Percentiles rank a stretch among this genome's conserved stretches.
Conservation (phyloP, 2,888 invertebrate species). For the Ennomos quercinarius region DNA sequence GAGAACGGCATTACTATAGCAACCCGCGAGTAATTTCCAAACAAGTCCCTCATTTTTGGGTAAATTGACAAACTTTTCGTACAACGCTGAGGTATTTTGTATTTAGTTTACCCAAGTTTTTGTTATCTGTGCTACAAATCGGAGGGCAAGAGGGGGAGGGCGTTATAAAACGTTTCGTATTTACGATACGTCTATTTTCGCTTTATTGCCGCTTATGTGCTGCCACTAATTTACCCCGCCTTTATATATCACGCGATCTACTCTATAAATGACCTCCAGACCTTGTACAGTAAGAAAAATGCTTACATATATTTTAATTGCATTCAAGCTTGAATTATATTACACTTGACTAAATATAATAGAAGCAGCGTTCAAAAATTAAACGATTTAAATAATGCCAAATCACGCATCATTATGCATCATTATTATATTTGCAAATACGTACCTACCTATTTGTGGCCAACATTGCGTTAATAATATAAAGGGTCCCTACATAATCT, state of each 20-base stretch:
- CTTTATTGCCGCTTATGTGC: constrained; percentile 62
- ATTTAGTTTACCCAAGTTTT: constrained; percentile 53
- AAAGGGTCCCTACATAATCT: constrained; percentile 4
- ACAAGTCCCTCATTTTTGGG: constrained; percentile 41
- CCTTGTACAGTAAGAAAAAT: constrained; percentile 43
- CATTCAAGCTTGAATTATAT: constrained; percentile 33
- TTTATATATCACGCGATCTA: constrained; percentile 57
- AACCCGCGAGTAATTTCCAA: constrained; percentile 38
- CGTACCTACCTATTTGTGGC: too few species aligned
- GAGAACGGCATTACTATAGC: constrained; percentile 37
- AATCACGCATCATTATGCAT: too few species aligned
- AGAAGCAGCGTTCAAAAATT: constrained; percentile 10
- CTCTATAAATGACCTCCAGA: constrained; percentile 52
- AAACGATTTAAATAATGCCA: too few species aligned
- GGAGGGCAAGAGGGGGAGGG: constrained; percentile 51
- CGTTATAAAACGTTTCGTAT: constrained; percentile 65
- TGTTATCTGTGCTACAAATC: constrained; percentile 58
- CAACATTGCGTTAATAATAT: constrained; percentile 1
- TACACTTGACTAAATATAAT: constrained; percentile 16
- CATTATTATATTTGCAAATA: too few species aligned
- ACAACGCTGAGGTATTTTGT: constrained; percentile 39
- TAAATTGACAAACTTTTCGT: constrained; percentile 43
- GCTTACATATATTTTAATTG: constrained; percentile 50
- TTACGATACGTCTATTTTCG: constrained; percentile 66
- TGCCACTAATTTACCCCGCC: constrained; percentile 56